Evolutionary conservation across 2,113 vertebrate species (phyloP), one percentile per base, ranked within the genome.

Genomic region (Pachyramphus minor): DNA sequence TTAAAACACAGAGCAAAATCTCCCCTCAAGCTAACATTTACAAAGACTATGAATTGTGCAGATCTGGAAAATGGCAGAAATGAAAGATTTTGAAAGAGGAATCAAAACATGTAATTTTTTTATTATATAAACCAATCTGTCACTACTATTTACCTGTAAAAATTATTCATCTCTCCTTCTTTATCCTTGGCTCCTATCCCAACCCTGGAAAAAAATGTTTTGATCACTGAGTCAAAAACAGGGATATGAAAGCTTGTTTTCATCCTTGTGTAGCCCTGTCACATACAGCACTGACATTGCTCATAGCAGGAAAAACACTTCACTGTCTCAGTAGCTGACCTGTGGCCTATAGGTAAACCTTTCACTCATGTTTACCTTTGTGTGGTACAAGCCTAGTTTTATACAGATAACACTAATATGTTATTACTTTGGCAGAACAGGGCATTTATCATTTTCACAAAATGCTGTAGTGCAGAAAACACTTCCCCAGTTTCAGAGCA

Each of bases 331-430:
- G 5, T 6, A 42, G 22, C 0, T 47, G 8, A 74, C 30, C 20
- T 30, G 21, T 3, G 14, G 20, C 17, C 76, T 39, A 8, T 0
- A 50, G 5, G 3, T 15, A 50, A 50, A 71, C 3, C 19, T 28
- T 55, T 39, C 8, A 3, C 21, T 27, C 28, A 5, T 1, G 4
- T 44, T 75, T 42, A 33, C 5, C 24, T 44, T 30, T 19, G 8
- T 33, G 14, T 22, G 14, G 31, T 33, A 44, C 8, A 73, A 90
- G 11, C 18, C 10, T 23, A 12, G 16, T 44, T 78, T 44, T n/a
- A 53, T 5, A 16, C 0, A 18, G 31, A 0, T 5, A 69, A 30
- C 5, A 31, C 11, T 10, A 66, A 31, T 5, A n/a, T 41, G 8
- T 5, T 4, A 5, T 18, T 44, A 3, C 0, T 30, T 5, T 28